Conservation (phyloP, 2,888 invertebrate genomes). For the Conchocele bisecta region DNA sequence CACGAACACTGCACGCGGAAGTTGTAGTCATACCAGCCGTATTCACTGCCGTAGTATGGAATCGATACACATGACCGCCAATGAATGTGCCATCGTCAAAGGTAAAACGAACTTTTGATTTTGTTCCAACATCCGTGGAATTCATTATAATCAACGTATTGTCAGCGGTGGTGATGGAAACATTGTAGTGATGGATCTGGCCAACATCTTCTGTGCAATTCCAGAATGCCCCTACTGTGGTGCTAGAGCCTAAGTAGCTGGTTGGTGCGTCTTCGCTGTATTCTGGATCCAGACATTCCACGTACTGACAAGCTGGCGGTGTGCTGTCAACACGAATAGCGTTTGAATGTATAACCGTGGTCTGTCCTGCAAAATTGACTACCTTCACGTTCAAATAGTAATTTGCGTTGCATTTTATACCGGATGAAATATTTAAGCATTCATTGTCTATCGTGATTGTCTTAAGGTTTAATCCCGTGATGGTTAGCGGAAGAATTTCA, state of each 20-base stretch:
- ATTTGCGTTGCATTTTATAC: slow-evolving; percentile 1
- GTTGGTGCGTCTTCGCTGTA: slow-evolving; percentile 54
- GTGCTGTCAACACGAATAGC: slow-evolving; percentile 59
- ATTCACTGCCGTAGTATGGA: slow-evolving; percentile 5
- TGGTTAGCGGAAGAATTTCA: slow-evolving; percentile 19
- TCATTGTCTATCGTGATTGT: background rate
- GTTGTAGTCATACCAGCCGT: background rate
- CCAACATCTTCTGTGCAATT: slow-evolving; percentile 55
- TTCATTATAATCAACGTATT: slow-evolving; percentile 20
- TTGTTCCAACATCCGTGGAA: slow-evolving; percentile 18
- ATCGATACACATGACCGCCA: background rate
- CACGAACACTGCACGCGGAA: background rate
- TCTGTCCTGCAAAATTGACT: slow-evolving; percentile 56
- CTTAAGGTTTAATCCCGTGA: background rate
- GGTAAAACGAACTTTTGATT: slow-evolving; percentile 8
- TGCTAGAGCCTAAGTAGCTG: slow-evolving; percentile 47
- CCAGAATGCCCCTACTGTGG: slow-evolving; percentile 58
- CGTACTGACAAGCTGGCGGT: slow-evolving; percentile 46
- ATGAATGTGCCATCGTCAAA: background rate
- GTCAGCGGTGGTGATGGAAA: slow-evolving; percentile 39
- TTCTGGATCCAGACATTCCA: slow-evolving; percentile 57
- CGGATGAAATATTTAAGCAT: slow-evolving; percentile 6
- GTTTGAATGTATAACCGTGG: slow-evolving; percentile 39
- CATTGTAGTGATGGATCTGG: slow-evolving; percentile 26
- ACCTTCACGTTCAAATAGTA: slow-evolving; percentile 58